Evolutionary conservation across 2,888 invertebrate genomes (phyloP), one percentile per base, ranked within the genome.

Genomic region (Synanthedon formicaeformis): DNA sequence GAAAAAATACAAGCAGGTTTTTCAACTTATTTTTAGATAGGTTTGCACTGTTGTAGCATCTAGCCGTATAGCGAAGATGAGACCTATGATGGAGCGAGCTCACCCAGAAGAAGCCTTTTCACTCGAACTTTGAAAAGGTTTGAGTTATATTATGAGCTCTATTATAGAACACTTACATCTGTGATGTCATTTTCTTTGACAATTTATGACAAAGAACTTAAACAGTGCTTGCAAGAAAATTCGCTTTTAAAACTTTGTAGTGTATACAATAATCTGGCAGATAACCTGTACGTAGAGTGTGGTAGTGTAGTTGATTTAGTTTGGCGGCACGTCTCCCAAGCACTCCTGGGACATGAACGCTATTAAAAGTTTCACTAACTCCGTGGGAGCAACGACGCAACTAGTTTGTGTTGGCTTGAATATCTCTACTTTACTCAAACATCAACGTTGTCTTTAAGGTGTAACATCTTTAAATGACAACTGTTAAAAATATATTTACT

Each of bases 221-320:
- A 34, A 34, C 10, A 6, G 10, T 34, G 10, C 8, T 34, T 1
- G 6, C 27, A 10, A 34, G 34, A 34, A 27, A 27, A 34, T 34
- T 34, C 57, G 97, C 81, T 62, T 96, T 70, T 96, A 96, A 57
- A 97, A 81, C 62, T 96, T 71, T 13, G 92, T 88, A 6, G 34
- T 34, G 34, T 34, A 34, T 34, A 34, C 34, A 58, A 58, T 61
- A 59, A 59, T 57, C 57, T 56, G 60, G 60, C 56, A 61, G 62
- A 63, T 60, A 64, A 62, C 60, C 55, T 59, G 54, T 52, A 50
- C 12, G 23, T 23, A 23, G 51, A 16, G 41, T 34, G 13, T 8
- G 48, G 48, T 40, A 49, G 16, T 51, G 53, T 60, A 60, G 54
- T 56, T 61, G 62, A 66, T 65, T 60, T 61, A 63, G 62, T 62